phyloP scores from a whole-genome alignment of 2,888 invertebrate genomes.

The Andricus curvator region DNA sequence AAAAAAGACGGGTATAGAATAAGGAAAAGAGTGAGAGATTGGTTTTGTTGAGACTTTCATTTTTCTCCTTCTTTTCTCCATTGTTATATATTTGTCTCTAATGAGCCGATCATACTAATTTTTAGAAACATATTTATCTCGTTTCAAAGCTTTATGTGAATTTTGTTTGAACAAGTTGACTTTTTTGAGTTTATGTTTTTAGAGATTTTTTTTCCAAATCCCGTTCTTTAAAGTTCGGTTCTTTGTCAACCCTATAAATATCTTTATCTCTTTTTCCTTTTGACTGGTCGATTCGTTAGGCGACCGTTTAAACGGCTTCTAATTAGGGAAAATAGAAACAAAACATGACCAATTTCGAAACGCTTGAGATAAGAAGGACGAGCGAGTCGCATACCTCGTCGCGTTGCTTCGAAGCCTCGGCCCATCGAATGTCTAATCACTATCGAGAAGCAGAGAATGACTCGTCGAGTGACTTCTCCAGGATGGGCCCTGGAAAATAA shows the following conservation, averaged over 20 bases:
- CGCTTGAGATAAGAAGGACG: slow-evolving; percentile 69
- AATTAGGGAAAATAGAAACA: slow-evolving; percentile 75
- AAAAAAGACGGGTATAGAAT: too few relatives aligned
- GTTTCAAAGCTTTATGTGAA: too few relatives aligned
- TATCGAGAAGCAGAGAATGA: slow-evolving; percentile 49
- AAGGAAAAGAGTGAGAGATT: too few relatives aligned
- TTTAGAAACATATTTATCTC: too few relatives aligned
- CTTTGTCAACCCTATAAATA: not conserved
- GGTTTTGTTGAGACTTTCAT: too few relatives aligned
- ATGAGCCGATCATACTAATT: too few relatives aligned
- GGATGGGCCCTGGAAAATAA: slow-evolving; percentile 39
- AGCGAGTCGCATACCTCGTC: slow-evolving; percentile 60
- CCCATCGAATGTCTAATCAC: slow-evolving; percentile 35
- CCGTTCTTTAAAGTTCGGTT: too few relatives aligned
- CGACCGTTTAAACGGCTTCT: slow-evolving; percentile 71
- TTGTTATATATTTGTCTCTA: too few relatives aligned
- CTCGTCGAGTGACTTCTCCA: slow-evolving; percentile 48
- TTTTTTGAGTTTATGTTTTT: too few relatives aligned
- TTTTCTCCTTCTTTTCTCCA: too few relatives aligned
- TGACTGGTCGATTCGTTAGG: slow-evolving; percentile 67
- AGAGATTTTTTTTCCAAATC: too few relatives aligned
- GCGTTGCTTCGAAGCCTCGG: not conserved
- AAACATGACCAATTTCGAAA: slow-evolving; percentile 73
- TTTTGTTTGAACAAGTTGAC: too few relatives aligned
- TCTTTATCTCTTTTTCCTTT: slow-evolving; percentile 46